Percentiles rank a stretch among this genome's conserved stretches.
Conservation (phyloP, 2,113 vertebrate genomes). For the Cinclus mexicanus region DNA sequence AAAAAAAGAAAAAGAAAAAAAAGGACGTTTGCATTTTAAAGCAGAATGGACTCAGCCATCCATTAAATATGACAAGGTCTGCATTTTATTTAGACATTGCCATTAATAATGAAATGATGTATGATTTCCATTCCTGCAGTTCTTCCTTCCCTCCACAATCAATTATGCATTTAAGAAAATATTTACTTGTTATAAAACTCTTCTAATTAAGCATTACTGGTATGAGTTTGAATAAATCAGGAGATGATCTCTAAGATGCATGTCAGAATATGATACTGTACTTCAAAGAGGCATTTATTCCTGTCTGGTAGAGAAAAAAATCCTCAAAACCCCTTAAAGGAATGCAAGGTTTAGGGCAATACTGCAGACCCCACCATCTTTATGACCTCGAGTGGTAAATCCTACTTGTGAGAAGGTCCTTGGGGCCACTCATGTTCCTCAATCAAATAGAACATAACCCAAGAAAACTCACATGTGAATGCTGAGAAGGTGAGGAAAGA, state of each 20-base stretch:
- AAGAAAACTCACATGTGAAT: neutral
- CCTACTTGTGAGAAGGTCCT: neutral
- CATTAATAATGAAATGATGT: conserved; percentile 86
- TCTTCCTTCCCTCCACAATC: conserved; percentile 79
- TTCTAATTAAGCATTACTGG: conserved; percentile 76
- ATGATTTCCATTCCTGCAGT: conserved; percentile 78
- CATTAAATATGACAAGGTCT: conserved; percentile 84
- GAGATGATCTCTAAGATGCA: conserved; percentile 31
- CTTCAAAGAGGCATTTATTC: neutral
- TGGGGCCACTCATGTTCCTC: neutral
- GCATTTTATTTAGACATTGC: conserved; percentile 84
- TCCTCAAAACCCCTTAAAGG: neutral
- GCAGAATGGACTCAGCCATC: conserved; percentile 75
- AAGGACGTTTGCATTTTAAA: conserved; percentile 63
- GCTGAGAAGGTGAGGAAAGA: neutral
- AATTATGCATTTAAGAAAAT: conserved; percentile 85
- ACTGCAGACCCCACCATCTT: neutral
- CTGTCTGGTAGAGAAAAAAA: neutral
- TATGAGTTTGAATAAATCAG: conserved; percentile 52
- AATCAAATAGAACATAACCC: neutral
- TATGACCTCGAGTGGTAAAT: neutral
- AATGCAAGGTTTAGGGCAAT: neutral
- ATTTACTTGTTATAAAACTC: conserved; percentile 75
- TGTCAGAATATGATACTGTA: neutral
- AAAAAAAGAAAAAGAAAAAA: neutral